Percentiles rank a stretch among this genome's conserved stretches.
Conservation (phyloP, 2,113 vertebrate species). For the Illadopsis cleaveri region DNA sequence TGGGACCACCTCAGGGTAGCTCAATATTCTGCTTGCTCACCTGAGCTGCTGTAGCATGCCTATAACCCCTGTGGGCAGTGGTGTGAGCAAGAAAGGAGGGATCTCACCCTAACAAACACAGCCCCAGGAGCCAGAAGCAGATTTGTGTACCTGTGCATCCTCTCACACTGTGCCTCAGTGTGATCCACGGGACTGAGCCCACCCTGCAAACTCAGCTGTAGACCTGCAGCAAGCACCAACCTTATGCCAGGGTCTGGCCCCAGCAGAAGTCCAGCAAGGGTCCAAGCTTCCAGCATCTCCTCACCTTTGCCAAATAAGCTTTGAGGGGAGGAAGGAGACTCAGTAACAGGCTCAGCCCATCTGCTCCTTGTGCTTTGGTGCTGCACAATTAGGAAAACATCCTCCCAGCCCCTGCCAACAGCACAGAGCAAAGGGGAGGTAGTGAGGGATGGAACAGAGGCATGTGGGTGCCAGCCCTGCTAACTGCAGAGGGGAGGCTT, state of each 20-base stretch:
- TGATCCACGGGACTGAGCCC: background rate
- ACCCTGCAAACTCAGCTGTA: fast-evolving
- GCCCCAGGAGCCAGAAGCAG: background rate
- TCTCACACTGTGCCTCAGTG: fast-evolving
- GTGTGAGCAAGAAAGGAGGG: background rate
- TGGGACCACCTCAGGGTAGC: background rate
- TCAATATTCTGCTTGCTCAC: background rate
- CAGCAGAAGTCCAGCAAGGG: background rate
- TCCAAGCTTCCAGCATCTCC: background rate
- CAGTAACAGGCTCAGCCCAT: background rate
- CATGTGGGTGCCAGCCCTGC: background rate
- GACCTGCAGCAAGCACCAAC: background rate
- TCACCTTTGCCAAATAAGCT: background rate
- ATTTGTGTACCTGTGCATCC: fast-evolving
- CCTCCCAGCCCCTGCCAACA: background rate
- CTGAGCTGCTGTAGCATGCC: background rate
- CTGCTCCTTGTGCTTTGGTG: background rate
- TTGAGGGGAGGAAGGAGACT: background rate
- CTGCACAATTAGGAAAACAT: background rate
- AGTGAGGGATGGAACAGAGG: fast-evolving
- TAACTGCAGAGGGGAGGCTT: background rate
- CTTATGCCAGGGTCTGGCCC: background rate
- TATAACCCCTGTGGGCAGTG: background rate
- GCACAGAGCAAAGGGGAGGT: background rate
- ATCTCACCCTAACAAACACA: background rate